phyloP scores from a whole-genome alignment of 2,113 vertebrate species.

The Zeus faber region DNA sequence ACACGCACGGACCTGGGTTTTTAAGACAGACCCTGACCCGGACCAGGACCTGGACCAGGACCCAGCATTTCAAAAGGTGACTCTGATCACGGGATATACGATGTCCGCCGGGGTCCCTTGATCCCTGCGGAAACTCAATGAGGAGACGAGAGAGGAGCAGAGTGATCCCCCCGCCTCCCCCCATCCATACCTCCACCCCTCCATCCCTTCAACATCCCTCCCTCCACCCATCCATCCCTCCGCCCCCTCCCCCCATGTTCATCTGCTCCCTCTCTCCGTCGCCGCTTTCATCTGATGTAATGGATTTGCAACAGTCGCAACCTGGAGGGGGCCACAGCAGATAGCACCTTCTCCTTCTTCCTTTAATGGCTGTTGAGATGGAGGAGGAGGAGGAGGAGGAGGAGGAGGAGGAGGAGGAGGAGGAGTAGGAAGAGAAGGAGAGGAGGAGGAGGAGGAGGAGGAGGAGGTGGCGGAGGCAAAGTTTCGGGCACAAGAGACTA shows the following conservation, averaged over 20 bases:
- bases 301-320: constrained; percentile 71
- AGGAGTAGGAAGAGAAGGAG: constrained; percentile 1
- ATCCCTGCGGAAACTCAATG: constrained; percentile 49
- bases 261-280: constrained; percentile 46
- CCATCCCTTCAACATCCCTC: constrained; percentile 16
- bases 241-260: constrained; percentile 1
- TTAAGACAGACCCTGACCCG: too few species aligned
- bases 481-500: too few species aligned
- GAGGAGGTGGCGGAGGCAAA: too few species aligned
- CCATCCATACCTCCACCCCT: constrained; percentile 40
- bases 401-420: background rate
- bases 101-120: too few species aligned
- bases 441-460: background rate
- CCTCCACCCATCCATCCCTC: background rate
- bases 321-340: constrained; percentile 50
- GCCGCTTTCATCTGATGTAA: constrained; percentile 69
- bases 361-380: constrained; percentile 24
- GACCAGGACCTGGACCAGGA: too few species aligned
- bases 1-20: too few species aligned
- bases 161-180: constrained; percentile 36
- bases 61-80: too few species aligned
- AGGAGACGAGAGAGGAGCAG: constrained; percentile 51
- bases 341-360: constrained; percentile 6
- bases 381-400: too few species aligned
- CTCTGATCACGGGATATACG: too few species aligned